phyloP scores from a whole-genome alignment of 2,113 vertebrate species.

The Crotalus tigris region DNA sequence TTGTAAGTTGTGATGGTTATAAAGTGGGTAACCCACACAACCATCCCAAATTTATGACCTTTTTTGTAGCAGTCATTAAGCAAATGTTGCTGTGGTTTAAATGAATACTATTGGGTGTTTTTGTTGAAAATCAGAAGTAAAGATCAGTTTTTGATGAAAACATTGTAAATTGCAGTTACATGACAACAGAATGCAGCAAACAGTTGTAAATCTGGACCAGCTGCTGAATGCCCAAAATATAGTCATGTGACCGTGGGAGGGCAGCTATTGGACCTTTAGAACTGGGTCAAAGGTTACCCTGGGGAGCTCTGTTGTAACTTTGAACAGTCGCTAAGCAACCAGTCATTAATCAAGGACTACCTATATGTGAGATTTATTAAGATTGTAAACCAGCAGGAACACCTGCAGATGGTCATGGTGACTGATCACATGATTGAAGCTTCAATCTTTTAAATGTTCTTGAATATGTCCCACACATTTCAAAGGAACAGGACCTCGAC shows the following conservation, averaged over 20 bases:
- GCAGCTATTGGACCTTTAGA: neutral
- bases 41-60: neutral
- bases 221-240: neutral
- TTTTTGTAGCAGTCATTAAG: neutral
- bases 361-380: neutral
- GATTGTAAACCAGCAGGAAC: neutral
- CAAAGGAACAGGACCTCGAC: neutral
- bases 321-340: neutral
- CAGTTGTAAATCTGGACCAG: too few relatives aligned
- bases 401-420: neutral
- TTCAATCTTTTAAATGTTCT: neutral
- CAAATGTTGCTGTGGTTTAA: neutral
- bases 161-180: neutral
- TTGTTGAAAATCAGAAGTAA: neutral
- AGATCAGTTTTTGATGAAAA: neutral
- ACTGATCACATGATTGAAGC: neutral
- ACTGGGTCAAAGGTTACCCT: neutral
- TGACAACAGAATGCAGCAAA: too few relatives aligned
- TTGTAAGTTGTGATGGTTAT: neutral
- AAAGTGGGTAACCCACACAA: neutral
- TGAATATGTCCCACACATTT: neutral
- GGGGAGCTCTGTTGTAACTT: neutral
- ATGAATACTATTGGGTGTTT: neutral
- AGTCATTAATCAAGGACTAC: neutral
- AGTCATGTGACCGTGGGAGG: neutral